Percentiles rank a stretch among this genome's conserved stretches.
These are phyloP conservation scores for Macrobrachium nipponense DNA, from an alignment of 1,140 invertebrate genomes.

Conservation along the genomic window DNA sequence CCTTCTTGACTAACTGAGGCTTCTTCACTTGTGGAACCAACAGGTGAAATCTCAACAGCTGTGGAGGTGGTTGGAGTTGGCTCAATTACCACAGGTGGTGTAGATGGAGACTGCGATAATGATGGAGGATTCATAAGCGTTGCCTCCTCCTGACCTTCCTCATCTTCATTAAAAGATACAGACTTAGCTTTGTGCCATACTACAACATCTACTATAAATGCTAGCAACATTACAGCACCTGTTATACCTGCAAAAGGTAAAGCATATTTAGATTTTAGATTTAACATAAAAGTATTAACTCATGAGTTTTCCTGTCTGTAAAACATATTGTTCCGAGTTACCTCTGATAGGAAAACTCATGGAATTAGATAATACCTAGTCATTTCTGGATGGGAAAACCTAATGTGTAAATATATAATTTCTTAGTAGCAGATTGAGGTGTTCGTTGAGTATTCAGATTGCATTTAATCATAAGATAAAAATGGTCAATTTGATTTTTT, in stretches of 20 bases:
- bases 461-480: too few relatives aligned
- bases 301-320: too few relatives aligned
- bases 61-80: conserved; percentile 32
- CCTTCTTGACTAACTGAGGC: too few relatives aligned
- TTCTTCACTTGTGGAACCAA: conserved; percentile 6
- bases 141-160: conserved; percentile 16
- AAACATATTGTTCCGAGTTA: too few relatives aligned
- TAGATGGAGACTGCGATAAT: conserved; percentile 20
- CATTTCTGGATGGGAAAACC: too few relatives aligned
- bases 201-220: conserved; percentile 84
- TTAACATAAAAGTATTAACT: too few relatives aligned
- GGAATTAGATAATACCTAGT: too few relatives aligned
- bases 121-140: conserved; percentile 23
- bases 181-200: conserved; percentile 82
- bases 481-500: too few relatives aligned
- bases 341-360: too few relatives aligned
- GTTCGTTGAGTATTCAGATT: too few relatives aligned
- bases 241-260: conserved; percentile 77
- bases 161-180: conserved; percentile 38
- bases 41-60: background rate
- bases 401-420: too few relatives aligned
- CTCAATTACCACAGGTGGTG: background rate
- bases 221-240: conserved; percentile 81
- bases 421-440: too few relatives aligned
- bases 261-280: background rate